Evolutionary conservation across 2,113 vertebrate species (phyloP).

Genomic region (Callithrix jacchus): DNA sequence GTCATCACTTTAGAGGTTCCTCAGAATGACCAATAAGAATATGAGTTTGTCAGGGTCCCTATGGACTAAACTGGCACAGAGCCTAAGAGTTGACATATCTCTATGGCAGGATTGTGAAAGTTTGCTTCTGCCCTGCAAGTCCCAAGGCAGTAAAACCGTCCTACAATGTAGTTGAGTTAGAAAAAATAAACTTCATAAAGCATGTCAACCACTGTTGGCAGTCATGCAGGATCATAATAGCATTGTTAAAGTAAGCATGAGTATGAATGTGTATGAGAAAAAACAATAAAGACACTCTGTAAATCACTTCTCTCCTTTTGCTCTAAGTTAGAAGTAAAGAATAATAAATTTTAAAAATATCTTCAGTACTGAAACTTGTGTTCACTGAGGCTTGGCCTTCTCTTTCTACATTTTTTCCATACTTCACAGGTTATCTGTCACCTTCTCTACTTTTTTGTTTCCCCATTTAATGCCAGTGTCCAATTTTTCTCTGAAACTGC

Average conservation of each 20-base stretch:
- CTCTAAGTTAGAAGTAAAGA: conserved; percentile 32
- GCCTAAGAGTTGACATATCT: not conserved
- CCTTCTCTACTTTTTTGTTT: not conserved
- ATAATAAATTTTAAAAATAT: not conserved
- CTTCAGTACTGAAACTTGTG: not conserved
- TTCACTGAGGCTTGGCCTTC: not conserved
- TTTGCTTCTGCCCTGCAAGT: not conserved
- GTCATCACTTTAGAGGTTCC: not conserved
- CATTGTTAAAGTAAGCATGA: conserved; percentile 1
- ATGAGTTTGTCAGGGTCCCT: not conserved
- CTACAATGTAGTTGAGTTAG: not conserved
- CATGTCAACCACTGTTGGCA: not conserved
- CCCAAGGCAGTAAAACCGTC: conserved; percentile 19
- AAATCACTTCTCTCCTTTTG: conserved; percentile 30
- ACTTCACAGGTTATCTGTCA: not conserved
- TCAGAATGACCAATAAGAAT: not conserved
- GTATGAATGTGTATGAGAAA: conserved; percentile 50
- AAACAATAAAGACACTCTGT: not conserved
- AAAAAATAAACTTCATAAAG: conserved; percentile 54
- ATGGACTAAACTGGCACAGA: conserved; percentile 15
- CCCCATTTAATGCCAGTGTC: not conserved
- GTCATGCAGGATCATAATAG: conserved; percentile 8
- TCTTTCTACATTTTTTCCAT: conserved; percentile 2
- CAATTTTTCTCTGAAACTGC: not conserved
- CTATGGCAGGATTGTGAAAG: not conserved